These are phyloP conservation scores for Eurosta solidaginis DNA, from an alignment of 1,140 invertebrate genomes.

Conservation along the genomic window DNA sequence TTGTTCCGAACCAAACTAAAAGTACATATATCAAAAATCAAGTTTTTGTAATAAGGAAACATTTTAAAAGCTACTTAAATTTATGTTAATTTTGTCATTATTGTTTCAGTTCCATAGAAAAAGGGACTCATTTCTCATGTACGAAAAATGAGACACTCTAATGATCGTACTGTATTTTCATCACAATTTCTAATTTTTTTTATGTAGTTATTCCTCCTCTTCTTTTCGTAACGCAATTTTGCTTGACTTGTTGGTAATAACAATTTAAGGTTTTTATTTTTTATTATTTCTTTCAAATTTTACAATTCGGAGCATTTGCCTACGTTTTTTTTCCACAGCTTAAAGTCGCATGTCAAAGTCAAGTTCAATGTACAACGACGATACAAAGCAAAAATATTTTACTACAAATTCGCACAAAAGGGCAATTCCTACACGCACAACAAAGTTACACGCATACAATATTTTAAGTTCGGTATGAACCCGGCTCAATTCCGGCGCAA, in stretches of 20 bases:
- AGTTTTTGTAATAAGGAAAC: too few relatives aligned
- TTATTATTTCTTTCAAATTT: not conserved
- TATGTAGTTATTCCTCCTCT: not conserved
- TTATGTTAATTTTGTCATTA: too few relatives aligned
- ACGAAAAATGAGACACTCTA: too few relatives aligned
- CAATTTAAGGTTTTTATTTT: not conserved
- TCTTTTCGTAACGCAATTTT: not conserved
- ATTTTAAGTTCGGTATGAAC: not conserved
- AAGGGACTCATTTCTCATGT: too few relatives aligned
- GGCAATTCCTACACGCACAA: not conserved
- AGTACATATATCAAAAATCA: too few relatives aligned
- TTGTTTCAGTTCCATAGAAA: too few relatives aligned
- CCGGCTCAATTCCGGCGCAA: not conserved
- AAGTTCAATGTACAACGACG: slow-evolving; percentile 5
- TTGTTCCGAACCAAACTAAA: too few relatives aligned
- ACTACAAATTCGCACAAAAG: too few relatives aligned
- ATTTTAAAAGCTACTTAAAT: too few relatives aligned
- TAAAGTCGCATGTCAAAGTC: not conserved
- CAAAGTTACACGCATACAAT: not conserved
- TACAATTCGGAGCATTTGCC: not conserved
- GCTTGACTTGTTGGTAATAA: not conserved
- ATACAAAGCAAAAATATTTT: not conserved
- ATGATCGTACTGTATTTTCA: too few relatives aligned
- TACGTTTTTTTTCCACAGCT: not conserved
- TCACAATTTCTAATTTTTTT: too few relatives aligned